Conservation (phyloP, 64 coral and sea anemone species). For the Stichodactyla mertensii region DNA sequence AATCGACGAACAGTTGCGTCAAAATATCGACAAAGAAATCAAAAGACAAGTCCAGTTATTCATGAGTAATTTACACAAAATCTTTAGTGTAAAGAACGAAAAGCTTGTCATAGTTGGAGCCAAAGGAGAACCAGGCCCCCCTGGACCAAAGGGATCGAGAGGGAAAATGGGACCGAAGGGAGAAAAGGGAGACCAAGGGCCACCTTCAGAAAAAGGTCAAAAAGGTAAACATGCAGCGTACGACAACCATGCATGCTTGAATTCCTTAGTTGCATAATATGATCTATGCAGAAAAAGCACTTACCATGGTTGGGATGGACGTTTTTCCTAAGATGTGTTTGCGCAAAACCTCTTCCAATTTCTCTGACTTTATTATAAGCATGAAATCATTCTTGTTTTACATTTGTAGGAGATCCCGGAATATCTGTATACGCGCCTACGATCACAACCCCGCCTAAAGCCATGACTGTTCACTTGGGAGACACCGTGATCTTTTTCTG, state of each 20-base stretch:
- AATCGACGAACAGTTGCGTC: neutral
- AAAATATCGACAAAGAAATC: slow-evolving; percentile 12
- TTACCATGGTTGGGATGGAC: too few relatives aligned
- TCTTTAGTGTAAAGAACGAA: neutral
- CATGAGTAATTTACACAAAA: slow-evolving; percentile 13
- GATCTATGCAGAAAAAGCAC: too few relatives aligned
- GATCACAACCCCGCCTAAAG: slow-evolving; percentile 26
- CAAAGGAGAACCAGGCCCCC: slow-evolving; percentile 4
- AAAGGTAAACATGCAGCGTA: neutral
- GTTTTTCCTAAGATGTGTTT: too few relatives aligned
- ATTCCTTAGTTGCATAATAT: too few relatives aligned
- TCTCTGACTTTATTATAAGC: too few relatives aligned
- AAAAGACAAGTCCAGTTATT: neutral
- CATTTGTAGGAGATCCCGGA: slow-evolving; percentile 23
- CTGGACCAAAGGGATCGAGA: slow-evolving; percentile 8
- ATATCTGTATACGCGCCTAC: slow-evolving; percentile 24
- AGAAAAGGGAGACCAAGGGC: neutral
- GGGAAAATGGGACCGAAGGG: slow-evolving; percentile 4
- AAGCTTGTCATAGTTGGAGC: slow-evolving; percentile 7
- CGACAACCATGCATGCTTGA: neutral
- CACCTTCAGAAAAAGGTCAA: slow-evolving; percentile 20
- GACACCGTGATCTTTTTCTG: slow-evolving; percentile 29
- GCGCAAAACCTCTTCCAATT: too few relatives aligned
- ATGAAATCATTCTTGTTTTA: neutral
- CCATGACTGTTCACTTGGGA: neutral